phyloP scores from a whole-genome alignment of 2,797 vertebrate genomes.

The Mallotus villosus region DNA sequence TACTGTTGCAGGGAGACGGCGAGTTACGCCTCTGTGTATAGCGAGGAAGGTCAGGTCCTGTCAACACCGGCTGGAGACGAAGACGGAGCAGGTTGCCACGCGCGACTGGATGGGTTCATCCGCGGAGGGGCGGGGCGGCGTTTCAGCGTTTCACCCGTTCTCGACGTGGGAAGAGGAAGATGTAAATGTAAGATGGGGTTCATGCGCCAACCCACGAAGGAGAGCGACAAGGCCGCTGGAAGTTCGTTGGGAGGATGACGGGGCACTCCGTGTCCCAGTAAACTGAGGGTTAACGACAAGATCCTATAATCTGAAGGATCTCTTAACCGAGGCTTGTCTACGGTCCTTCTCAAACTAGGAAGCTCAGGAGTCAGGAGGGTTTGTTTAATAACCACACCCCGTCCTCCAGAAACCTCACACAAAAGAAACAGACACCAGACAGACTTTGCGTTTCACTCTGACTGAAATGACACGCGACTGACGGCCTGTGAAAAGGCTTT shows the following conservation, averaged over 20 bases:
- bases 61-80: background rate
- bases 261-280: no score
- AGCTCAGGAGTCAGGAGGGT: no score
- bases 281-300: no score
- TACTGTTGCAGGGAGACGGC: slow-evolving; percentile 30
- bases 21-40: background rate
- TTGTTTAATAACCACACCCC: background rate
- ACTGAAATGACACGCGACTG: slow-evolving; percentile 26
- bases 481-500: slow-evolving; percentile 12
- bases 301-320: no score
- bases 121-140: slow-evolving; percentile 23
- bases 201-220: no score
- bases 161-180: no score
- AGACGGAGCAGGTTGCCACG: background rate
- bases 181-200: no score
- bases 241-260: no score
- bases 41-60: no score
- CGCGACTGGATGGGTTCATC: background rate
- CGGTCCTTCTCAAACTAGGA: no score
- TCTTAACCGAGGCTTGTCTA: no score
- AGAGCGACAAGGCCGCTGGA: no score
- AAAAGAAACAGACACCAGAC: background rate
- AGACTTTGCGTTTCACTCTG: slow-evolving; percentile 35
- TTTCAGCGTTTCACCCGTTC: slow-evolving; percentile 27
- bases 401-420: background rate